Evolutionary conservation across 2,113 vertebrate species (phyloP).

Genomic region (Callopanchax toddi): DNA sequence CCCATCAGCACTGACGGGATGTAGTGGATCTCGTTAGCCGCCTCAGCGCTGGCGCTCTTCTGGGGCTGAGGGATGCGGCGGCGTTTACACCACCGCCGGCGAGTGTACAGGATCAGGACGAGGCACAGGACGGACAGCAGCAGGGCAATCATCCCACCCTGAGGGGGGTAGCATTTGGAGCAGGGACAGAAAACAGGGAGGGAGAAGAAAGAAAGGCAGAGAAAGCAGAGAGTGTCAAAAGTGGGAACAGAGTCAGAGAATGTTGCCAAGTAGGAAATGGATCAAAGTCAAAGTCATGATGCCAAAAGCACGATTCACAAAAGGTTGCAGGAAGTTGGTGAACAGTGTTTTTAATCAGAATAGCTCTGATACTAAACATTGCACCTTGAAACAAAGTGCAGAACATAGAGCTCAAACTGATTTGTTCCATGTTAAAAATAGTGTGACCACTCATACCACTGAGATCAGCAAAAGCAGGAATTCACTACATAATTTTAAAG

Average conservation of each 20-base stretch:
- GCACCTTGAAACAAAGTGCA: conserved; percentile 33
- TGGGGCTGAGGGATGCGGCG: conserved; percentile 96
- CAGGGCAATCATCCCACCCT: conserved; percentile 98
- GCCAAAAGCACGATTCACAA: conserved; percentile 32
- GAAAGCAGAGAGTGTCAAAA: conserved; percentile 31
- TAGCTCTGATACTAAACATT: conserved; percentile 3
- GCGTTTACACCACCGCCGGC: conserved; percentile 96
- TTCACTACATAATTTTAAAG: not conserved
- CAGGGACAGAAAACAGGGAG: conserved; percentile 9
- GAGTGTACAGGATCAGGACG: conserved; percentile 96
- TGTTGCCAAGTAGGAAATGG: conserved; percentile 46
- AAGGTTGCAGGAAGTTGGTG: conserved; percentile 34
- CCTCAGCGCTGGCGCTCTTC: conserved; percentile 97
- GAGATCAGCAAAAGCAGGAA: not conserved
- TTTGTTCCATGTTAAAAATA: not conserved
- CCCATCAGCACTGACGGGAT: conserved; percentile 97
- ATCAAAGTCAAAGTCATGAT: conserved; percentile 49
- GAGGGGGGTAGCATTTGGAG: conserved; percentile 46
- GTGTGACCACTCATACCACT: not conserved
- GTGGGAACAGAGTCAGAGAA: conserved; percentile 32
- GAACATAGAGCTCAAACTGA: not conserved
- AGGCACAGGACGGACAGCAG: conserved; percentile 95
- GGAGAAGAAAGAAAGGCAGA: conserved; percentile 5
- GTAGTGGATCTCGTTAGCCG: conserved; percentile 98
- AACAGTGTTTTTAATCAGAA: conserved; percentile 20